Conservation (phyloP, 2,113 vertebrate species). For the Noctilio leporinus region DNA sequence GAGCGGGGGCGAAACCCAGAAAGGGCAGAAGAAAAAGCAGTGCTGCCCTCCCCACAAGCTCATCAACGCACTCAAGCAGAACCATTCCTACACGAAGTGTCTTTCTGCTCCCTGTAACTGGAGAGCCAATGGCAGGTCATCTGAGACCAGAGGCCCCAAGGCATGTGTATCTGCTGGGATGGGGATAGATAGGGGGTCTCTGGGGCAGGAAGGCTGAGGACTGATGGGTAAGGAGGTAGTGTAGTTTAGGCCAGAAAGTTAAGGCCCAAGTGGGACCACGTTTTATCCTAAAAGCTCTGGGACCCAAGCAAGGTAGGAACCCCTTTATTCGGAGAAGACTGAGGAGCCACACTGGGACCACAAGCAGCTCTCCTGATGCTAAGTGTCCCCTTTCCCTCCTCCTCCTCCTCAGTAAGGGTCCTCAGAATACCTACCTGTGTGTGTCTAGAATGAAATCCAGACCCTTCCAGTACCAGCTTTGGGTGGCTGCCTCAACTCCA, state of each 20-base stretch:
- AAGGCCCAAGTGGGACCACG: neutral
- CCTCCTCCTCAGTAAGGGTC: neutral
- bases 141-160: neutral
- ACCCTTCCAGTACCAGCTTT: neutral
- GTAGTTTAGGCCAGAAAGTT: neutral
- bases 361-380: neutral
- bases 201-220: neutral
- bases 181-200: neutral
- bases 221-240: neutral
- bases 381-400: neutral
- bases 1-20: neutral
- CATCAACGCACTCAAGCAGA: slow-evolving; percentile 1
- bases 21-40: neutral
- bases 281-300: neutral
- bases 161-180: neutral
- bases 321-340: neutral
- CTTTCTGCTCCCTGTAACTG: slow-evolving; percentile 32
- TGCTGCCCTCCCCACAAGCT: neutral
- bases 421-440: neutral
- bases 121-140: slow-evolving; percentile 17
- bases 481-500: neutral
- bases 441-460: neutral
- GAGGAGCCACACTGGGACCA: neutral
- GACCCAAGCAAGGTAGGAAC: neutral
- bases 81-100: neutral